Evolutionary conservation across 2,113 vertebrate genomes (phyloP).

Genomic region (Microtus richardsoni): DNA sequence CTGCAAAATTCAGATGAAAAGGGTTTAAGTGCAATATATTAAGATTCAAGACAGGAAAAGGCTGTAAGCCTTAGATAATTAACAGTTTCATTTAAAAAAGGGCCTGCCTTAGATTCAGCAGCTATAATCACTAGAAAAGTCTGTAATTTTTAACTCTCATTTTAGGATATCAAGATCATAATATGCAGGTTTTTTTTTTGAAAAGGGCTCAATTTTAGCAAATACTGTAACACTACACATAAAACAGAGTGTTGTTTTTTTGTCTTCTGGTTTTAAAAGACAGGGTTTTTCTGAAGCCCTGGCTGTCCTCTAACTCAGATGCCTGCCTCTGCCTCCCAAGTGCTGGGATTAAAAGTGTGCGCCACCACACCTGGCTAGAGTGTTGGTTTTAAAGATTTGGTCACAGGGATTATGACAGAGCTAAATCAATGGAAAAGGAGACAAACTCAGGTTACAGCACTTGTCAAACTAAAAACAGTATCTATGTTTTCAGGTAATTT

Average conservation of each 20-base stretch:
- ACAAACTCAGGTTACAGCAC: slow-evolving; percentile 65
- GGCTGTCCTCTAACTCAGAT: not conserved
- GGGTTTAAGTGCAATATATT: slow-evolving; percentile 60
- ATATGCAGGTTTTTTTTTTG: slow-evolving; percentile 46
- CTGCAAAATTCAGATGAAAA: slow-evolving; percentile 70
- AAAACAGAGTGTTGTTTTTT: not conserved
- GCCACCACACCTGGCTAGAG: not conserved
- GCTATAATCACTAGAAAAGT: slow-evolving; percentile 55
- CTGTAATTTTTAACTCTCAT: slow-evolving; percentile 34
- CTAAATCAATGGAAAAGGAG: slow-evolving; percentile 64
- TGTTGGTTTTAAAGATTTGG: not conserved
- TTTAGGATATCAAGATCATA: slow-evolving; percentile 24
- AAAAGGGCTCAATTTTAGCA: slow-evolving; percentile 34
- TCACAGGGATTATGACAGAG: slow-evolving; percentile 16
- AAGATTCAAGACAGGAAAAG: slow-evolving; percentile 52
- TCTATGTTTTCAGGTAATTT: slow-evolving; percentile 51
- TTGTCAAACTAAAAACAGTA: slow-evolving; percentile 20
- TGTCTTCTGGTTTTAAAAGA: not conserved
- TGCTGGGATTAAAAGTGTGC: not conserved
- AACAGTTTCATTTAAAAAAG: slow-evolving; percentile 67
- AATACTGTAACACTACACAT: slow-evolving; percentile 47
- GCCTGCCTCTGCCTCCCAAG: not conserved
- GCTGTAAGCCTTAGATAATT: slow-evolving; percentile 60
- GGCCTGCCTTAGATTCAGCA: slow-evolving; percentile 70
- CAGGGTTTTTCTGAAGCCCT: not conserved